Conservation (phyloP, 1,140 invertebrate species). For the Drosophila paulistorum region DNA sequence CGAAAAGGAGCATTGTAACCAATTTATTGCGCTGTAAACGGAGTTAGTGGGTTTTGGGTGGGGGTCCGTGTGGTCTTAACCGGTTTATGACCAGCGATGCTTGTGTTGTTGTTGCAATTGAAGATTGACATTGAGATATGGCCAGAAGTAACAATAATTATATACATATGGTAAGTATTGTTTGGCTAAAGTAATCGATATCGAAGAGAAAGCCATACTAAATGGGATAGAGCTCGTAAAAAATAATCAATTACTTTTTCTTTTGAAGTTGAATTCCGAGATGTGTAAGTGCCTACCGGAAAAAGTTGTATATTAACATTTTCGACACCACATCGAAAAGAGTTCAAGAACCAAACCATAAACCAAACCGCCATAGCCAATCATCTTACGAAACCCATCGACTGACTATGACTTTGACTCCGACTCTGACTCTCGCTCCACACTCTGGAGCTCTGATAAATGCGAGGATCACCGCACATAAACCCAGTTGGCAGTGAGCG, state of each 20-base stretch:
- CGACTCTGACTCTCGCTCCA: conserved; percentile 11
- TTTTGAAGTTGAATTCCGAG: neutral
- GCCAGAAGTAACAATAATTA: neutral
- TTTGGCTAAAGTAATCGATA: no score
- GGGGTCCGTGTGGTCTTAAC: no score
- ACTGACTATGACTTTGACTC: conserved; percentile 34
- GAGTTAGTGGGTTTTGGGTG: neutral
- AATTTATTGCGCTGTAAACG: conserved; percentile 43
- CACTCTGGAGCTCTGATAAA: conserved; percentile 33
- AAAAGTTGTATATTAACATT: conserved; percentile 67
- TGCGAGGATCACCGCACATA: conserved; percentile 59
- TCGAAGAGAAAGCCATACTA: neutral
- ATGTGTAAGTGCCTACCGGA: neutral
- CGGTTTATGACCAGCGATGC: neutral
- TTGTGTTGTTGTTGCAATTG: conserved; percentile 12
- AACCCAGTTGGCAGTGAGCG: conserved; percentile 56
- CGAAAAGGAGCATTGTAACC: conserved; percentile 49
- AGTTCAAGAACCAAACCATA: conserved; percentile 69
- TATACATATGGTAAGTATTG: neutral
- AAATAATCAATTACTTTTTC: neutral
- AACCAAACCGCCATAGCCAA: conserved; percentile 63
- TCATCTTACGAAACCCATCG: conserved; percentile 66
- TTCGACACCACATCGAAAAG: conserved; percentile 57
- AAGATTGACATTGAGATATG: conserved; percentile 2
- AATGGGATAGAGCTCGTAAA: no score